Percentiles rank a stretch among this genome's conserved stretches.
Conservation (phyloP, 2,113 vertebrate species). For the Oncorhynchus clarkii region DNA sequence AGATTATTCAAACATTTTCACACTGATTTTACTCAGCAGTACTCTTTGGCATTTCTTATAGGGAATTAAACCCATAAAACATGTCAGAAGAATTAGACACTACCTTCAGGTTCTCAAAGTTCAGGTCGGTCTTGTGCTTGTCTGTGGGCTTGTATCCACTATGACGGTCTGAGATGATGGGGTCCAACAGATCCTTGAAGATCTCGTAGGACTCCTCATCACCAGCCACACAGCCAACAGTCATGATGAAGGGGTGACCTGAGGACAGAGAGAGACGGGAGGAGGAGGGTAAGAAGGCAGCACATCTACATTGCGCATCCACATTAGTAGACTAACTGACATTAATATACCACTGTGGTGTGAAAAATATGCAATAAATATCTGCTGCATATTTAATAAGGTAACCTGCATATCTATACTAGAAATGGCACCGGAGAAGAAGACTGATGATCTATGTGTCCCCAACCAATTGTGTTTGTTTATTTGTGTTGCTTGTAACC, state of each 20-base stretch:
- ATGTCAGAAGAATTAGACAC: background rate
- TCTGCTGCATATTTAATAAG: no score
- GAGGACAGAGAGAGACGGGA: background rate
- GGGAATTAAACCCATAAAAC: background rate
- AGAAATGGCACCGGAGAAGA: no score
- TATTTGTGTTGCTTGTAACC: no score
- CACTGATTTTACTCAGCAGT: no score
- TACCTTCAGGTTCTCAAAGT: constrained; percentile 93
- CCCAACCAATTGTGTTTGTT: no score
- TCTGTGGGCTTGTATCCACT: constrained; percentile 88
- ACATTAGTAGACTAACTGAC: no score
- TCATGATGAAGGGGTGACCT: constrained; percentile 98
- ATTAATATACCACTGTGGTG: background rate
- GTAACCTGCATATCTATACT: no score
- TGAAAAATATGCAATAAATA: background rate
- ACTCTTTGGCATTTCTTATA: background rate
- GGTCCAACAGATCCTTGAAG: constrained; percentile 89
- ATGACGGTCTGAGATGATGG: constrained; percentile 88
- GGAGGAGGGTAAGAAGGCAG: background rate
- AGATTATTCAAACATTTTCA: no score
- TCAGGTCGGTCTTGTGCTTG: constrained; percentile 93
- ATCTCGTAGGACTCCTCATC: constrained; percentile 87
- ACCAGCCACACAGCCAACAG: constrained; percentile 90
- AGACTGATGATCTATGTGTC: no score
- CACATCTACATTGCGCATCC: background rate